These are phyloP conservation scores for Hephaestus fuliginosus DNA, from an alignment of 2,797 vertebrate genomes.

Conservation along the genomic window DNA sequence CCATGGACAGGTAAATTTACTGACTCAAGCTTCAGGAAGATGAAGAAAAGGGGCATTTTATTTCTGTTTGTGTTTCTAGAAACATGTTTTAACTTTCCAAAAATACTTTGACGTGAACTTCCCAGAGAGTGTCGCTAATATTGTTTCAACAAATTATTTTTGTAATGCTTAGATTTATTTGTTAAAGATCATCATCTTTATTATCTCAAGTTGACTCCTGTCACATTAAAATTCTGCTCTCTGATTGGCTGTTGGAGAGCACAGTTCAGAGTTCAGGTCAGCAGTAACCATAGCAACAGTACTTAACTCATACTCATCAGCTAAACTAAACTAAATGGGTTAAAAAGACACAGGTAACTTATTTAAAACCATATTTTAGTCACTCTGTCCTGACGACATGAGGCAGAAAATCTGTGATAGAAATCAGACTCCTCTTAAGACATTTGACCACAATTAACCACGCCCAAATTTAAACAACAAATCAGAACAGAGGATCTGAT, in stretches of 20 bases:
- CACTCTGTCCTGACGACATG: too few species aligned
- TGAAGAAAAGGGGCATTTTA: neutral
- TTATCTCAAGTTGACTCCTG: neutral
- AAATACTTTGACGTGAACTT: neutral
- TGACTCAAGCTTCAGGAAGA: neutral
- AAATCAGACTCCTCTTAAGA: too few species aligned
- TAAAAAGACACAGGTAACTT: too few species aligned
- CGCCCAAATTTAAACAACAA: too few species aligned
- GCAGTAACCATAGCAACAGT: neutral
- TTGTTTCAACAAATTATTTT: neutral
- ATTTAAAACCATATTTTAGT: too few species aligned
- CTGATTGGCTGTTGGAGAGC: neutral
- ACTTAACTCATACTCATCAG: too few species aligned
- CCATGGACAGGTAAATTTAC: neutral
- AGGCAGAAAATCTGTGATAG: too few species aligned
- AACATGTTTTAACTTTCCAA: neutral
- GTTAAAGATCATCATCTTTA: neutral
- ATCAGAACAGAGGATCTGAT: too few species aligned
- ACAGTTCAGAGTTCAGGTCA: neutral
- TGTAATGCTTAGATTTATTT: neutral
- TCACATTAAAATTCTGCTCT: neutral
- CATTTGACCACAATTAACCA: too few species aligned
- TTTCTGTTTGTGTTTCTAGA: neutral
- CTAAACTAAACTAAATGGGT: too few species aligned
- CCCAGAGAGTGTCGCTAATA: neutral